Conservation (phyloP, 2,888 invertebrate genomes). For the Endotricha flammealis region DNA sequence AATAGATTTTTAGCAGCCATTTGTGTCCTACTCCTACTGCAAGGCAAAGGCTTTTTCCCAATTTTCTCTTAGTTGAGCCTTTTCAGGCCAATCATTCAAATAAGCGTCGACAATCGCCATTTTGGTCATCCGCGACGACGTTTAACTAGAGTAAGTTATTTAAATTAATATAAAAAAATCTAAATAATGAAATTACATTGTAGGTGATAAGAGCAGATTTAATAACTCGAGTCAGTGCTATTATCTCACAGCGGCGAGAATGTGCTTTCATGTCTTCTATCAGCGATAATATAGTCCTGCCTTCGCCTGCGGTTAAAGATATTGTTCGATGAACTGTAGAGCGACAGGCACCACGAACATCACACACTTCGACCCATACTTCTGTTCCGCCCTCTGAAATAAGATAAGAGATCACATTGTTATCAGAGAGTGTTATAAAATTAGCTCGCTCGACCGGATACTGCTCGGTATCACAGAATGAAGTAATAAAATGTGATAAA, state of each 20-base stretch:
- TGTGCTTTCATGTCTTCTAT: constrained; percentile 30
- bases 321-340: constrained; percentile 22
- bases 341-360: constrained; percentile 42
- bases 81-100: too few relatives aligned
- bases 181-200: constrained; percentile 28
- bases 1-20: too few relatives aligned
- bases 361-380: constrained; percentile 48
- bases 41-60: too few relatives aligned
- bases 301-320: constrained; percentile 27
- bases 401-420: neutral
- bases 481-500: too few relatives aligned
- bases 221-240: constrained; percentile 26
- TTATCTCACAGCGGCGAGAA: constrained; percentile 39
- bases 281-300: constrained; percentile 27
- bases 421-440: neutral
- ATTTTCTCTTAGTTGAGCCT: too few relatives aligned
- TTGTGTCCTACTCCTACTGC: too few relatives aligned
- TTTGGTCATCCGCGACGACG: too few relatives aligned
- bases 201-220: constrained; percentile 37
- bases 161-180: neutral
- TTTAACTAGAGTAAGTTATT: neutral
- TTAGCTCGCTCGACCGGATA: too few relatives aligned
- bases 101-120: too few relatives aligned
- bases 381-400: constrained; percentile 33
- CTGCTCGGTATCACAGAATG: too few relatives aligned